Percentiles rank a stretch among this genome's conserved stretches.
Conservation (phyloP, 1,140 invertebrate species). For the Lepidurus arcticus region DNA sequence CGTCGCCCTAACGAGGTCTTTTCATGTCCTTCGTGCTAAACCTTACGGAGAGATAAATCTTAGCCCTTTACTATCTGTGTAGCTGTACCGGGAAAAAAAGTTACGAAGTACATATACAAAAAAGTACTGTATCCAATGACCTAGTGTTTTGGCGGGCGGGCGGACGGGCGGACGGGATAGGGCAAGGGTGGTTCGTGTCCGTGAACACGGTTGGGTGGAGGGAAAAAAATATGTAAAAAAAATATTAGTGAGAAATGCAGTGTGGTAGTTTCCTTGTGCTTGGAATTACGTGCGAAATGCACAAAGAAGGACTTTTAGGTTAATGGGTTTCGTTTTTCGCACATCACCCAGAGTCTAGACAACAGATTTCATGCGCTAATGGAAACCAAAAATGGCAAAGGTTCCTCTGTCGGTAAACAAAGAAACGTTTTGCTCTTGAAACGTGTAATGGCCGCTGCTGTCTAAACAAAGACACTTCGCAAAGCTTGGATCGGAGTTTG, state of each 20-base stretch:
- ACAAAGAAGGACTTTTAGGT: not conserved
- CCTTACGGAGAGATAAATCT: constrained; percentile 2
- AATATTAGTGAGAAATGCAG: constrained; percentile 2
- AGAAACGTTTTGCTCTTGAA: not conserved
- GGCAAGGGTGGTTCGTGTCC: not conserved
- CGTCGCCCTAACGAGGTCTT: constrained; percentile 5
- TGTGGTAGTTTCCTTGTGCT: not conserved
- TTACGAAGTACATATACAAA: too few relatives aligned
- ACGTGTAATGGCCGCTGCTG: too few relatives aligned
- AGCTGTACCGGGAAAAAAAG: too few relatives aligned
- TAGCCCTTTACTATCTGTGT: not conserved
- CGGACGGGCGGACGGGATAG: not conserved
- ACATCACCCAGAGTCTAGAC: not conserved
- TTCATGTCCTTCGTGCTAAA: constrained; percentile 12
- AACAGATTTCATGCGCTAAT: not conserved
- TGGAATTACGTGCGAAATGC: not conserved
- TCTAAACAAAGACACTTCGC: too few relatives aligned
- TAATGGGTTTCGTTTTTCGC: not conserved
- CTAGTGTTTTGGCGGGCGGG: not conserved
- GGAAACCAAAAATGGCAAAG: not conserved
- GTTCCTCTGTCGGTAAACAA: not conserved
- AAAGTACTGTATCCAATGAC: not conserved
- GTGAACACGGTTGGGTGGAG: too few relatives aligned
- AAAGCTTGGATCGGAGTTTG: too few relatives aligned
- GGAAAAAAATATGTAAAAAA: not conserved